Base-by-base conservation (phyloP, 2,113 vertebrate species). In the Chroicocephalus ridibundus region DNA sequence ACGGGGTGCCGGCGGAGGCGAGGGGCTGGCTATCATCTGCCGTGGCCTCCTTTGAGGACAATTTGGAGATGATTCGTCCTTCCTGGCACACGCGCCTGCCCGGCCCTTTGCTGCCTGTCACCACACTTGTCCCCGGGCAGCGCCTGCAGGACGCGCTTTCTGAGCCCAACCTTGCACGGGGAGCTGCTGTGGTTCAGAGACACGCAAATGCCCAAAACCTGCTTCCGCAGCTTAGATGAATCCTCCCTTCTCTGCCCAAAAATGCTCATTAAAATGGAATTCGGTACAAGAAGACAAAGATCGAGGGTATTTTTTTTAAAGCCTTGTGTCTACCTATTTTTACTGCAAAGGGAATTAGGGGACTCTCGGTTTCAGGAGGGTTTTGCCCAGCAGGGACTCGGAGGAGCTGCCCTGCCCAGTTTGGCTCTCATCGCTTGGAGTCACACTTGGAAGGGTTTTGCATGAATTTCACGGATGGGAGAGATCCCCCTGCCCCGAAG, bases 91-190 rank as follows among this genome's bases (percentile, higher is more conserved):
- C n/a, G 1, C 5, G 2, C 2, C 54, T 40, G 32, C 18, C 40
- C 1, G 4, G 29, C 22, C 2, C 85, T 49, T 26, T 1, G 2
- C 68, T 62, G 51, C 52, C 34, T 11, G 36, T 5, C 64, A 1
- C 95, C 1, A 4, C 12, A 1, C 36, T 9, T 8, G 34, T 36
- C 26, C 52, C 24, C 0, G 22, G 42, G 46, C 25, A 6, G n/a
- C 0, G 3, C 20, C 22, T 22, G 26, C 1, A 29, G 87, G n/a
- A 12, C 5, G 29, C 5, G 1, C 18, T 16, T 14, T 27, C 55
- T 5, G 20, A 40, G 21, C 5, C 3, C 14, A 5, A 3, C 0
- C 8, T 2, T 5, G 7, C 16, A 4, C 0, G 5, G 19, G 70
- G 31, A 69, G 44, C 49, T n/a, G 75, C 86, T n/a, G 24, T 1